phyloP scores from a whole-genome alignment of 1,140 invertebrate genomes.

The Hormaphis cornu region DNA sequence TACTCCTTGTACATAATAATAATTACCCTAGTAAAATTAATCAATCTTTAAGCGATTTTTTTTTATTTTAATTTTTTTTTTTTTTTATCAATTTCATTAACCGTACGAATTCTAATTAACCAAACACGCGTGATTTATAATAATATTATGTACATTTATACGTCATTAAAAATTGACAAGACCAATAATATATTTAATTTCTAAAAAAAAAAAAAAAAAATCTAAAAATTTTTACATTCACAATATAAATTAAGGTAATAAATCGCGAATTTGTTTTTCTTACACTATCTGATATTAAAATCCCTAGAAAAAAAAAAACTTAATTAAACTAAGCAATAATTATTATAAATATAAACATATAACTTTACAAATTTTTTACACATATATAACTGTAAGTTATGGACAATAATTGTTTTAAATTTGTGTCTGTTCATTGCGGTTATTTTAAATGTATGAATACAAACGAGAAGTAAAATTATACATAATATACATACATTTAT shows the following conservation, averaged over 20 bases:
- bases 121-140: constrained; percentile 26
- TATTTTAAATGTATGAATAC: not conserved
- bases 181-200: constrained; percentile 13
- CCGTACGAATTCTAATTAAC: constrained; percentile 20
- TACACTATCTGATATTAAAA: not conserved
- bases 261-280: constrained; percentile 19
- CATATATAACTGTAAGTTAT: not conserved
- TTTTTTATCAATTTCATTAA: constrained; percentile 16
- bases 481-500: not conserved
- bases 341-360: constrained; percentile 31
- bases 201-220: no score
- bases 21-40: constrained; percentile 31
- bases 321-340: constrained; percentile 24
- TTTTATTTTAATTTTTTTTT: not conserved
- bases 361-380: constrained; percentile 21
- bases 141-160: constrained; percentile 20
- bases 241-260: constrained; percentile 23
- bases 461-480: not conserved
- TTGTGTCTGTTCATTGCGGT: not conserved
- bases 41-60: constrained; percentile 23
- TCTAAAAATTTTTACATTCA: constrained; percentile 22
- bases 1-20: constrained; percentile 9
- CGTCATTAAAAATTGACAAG: constrained; percentile 20
- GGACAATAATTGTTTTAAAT: constrained; percentile 2
- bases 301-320: constrained; percentile 19